phyloP scores from a whole-genome alignment of 2,797 vertebrate genomes.

The Crocidura indochinensis region DNA sequence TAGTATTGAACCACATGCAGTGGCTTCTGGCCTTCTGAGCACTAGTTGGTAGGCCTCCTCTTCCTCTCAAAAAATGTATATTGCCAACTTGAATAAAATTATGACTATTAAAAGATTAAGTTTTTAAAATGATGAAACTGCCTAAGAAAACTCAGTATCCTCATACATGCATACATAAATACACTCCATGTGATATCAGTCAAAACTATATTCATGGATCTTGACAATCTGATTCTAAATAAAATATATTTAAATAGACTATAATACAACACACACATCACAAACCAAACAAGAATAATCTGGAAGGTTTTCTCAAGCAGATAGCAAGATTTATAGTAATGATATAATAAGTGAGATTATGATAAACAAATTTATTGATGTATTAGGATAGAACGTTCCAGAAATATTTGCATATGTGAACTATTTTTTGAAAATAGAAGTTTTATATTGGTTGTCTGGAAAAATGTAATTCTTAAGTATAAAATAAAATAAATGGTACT shows the following conservation, averaged over 20 bases:
- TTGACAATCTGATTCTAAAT: slow-evolving; percentile 52
- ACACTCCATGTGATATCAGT: neutral
- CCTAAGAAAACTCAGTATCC: slow-evolving; percentile 15
- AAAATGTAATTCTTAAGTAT: neutral
- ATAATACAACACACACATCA: no score
- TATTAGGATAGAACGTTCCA: neutral
- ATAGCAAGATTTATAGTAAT: slow-evolving; percentile 32
- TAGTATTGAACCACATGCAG: no score
- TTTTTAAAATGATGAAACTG: no score
- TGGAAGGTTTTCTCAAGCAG: neutral
- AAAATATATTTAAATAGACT: neutral
- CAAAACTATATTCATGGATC: slow-evolving; percentile 41
- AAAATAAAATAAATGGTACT: neutral
- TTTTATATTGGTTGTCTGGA: neutral
- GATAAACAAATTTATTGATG: slow-evolving; percentile 1
- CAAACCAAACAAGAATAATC: neutral
- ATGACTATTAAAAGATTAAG: neutral
- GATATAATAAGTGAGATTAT: neutral
- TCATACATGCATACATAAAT: neutral
- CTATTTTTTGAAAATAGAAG: neutral
- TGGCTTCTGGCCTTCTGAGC: no score
- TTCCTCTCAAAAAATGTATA: neutral
- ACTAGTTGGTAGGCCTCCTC: no score
- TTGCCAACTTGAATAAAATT: neutral
- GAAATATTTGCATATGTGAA: neutral